phyloP scores from a whole-genome alignment of 2,113 vertebrate species.

The Octodon degus region DNA sequence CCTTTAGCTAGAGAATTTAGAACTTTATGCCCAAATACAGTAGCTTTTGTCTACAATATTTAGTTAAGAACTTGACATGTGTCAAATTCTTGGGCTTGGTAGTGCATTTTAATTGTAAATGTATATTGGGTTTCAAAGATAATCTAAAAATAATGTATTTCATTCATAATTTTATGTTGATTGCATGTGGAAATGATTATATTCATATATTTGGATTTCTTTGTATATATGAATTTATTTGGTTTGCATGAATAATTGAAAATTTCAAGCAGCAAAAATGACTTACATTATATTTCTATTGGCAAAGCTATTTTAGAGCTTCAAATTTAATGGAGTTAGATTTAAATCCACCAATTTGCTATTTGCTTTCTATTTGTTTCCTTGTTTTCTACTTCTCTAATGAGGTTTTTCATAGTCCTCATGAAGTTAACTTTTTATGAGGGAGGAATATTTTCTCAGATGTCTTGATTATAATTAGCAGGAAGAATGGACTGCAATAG shows the following conservation, averaged over 20 bases:
- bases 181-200: not conserved
- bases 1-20: not conserved
- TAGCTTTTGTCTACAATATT: not conserved
- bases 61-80: not conserved
- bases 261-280: not conserved
- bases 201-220: not conserved
- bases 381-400: not conserved
- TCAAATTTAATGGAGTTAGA: not conserved
- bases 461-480: not conserved
- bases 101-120: not conserved
- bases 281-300: not conserved
- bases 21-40: not conserved
- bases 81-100: not conserved
- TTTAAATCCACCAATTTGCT: not conserved
- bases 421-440: not conserved
- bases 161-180: not conserved
- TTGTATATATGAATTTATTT: not conserved
- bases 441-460: not conserved
- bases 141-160: not conserved
- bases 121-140: not conserved
- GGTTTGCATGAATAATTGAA: not conserved
- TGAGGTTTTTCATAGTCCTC: not conserved
- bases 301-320: not conserved
- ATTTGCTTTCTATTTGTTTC: not conserved
- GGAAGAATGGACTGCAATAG: not conserved